Conservation (phyloP, 2,888 invertebrate species). For the Xestia ashworthii region DNA sequence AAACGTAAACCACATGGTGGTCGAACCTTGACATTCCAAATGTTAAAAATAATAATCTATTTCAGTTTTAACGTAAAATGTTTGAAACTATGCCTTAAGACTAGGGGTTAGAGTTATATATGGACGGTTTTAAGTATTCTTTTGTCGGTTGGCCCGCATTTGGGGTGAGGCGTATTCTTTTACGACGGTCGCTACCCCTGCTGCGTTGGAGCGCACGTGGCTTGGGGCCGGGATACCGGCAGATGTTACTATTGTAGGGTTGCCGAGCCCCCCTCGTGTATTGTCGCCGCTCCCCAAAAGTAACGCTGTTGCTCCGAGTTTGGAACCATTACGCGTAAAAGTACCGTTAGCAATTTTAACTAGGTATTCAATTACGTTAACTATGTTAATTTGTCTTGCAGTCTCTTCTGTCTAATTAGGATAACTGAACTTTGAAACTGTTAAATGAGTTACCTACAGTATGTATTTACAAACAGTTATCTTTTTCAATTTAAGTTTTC, state of each 20-base stretch:
- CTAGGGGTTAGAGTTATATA: slow-evolving; percentile 73
- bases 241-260: slow-evolving; percentile 85
- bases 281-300: slow-evolving; percentile 45
- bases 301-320: slow-evolving; percentile 41
- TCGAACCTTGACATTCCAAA: slow-evolving; percentile 89
- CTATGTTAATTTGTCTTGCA: slow-evolving; percentile 47
- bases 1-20: slow-evolving; percentile 86
- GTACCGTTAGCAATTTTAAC: slow-evolving; percentile 48
- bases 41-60: slow-evolving; percentile 89
- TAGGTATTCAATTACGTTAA: slow-evolving; percentile 47
- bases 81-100: slow-evolving; percentile 75
- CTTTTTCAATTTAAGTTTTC: slow-evolving; percentile 12
- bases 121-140: slow-evolving; percentile 47
- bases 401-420: slow-evolving; percentile 44
- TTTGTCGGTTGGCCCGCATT: slow-evolving; percentile 81
- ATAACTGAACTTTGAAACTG: slow-evolving; percentile 45
- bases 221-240: slow-evolving; percentile 79
- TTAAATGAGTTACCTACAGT: slow-evolving; percentile 8
- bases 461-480: slow-evolving; percentile 21
- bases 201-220: slow-evolving; percentile 87
- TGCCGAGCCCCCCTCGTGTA: slow-evolving; percentile 64
- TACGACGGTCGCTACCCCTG: slow-evolving; percentile 86
- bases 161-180: slow-evolving; percentile 84
- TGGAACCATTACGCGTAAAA: slow-evolving; percentile 55
- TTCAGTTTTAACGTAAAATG: slow-evolving; percentile 75